Percentiles rank a stretch among this genome's conserved stretches.
phyloP scores from a whole-genome alignment of 2,797 vertebrate species.

The Prunella strophiata region DNA sequence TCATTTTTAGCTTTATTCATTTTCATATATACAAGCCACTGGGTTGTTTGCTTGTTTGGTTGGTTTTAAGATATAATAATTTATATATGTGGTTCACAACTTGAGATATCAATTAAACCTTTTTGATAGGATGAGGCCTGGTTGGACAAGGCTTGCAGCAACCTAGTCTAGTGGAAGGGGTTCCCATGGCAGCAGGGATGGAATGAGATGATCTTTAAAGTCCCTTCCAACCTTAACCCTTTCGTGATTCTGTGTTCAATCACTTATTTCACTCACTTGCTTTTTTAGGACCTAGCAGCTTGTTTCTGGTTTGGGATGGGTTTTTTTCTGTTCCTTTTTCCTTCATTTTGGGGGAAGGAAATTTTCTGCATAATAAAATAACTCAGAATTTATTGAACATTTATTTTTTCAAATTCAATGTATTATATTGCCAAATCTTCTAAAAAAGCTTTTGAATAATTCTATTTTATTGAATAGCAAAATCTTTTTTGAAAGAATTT shows the following conservation, averaged over 20 bases:
- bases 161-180: not conserved
- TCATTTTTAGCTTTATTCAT: not conserved
- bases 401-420: not conserved
- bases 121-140: not conserved
- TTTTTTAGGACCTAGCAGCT: not conserved
- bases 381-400: not conserved
- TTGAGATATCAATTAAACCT: not conserved
- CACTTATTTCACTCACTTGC: not conserved
- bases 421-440: not conserved
- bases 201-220: not conserved
- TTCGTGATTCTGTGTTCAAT: not conserved
- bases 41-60: not conserved
- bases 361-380: not conserved
- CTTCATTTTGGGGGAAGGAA: not conserved
- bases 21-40: not conserved
- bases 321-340: not conserved
- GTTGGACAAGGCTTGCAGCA: not conserved
- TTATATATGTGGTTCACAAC: not conserved
- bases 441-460: not conserved
- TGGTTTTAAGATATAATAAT: not conserved
- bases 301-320: not conserved
- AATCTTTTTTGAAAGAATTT: not conserved
- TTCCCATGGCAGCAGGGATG: not conserved
- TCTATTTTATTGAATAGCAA: not conserved
- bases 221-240: not conserved